Conservation (phyloP, 2,113 vertebrate genomes). For the Lophius piscatorius region DNA sequence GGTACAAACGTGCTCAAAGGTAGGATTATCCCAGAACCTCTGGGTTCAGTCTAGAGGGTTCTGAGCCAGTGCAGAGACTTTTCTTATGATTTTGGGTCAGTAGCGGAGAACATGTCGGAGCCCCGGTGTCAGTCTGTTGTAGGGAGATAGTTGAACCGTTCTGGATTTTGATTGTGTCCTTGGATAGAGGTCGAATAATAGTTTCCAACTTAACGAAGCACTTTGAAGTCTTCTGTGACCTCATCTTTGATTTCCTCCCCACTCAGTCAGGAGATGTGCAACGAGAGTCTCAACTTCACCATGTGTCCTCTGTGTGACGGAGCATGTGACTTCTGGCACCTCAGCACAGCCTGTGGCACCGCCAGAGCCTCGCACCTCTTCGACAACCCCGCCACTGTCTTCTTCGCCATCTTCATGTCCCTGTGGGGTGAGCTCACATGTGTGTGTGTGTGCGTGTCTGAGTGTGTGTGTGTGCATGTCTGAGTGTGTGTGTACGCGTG, state of each 20-base stretch:
- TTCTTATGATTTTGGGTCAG: too few relatives aligned
- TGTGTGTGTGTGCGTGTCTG: not conserved
- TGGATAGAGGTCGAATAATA: too few relatives aligned
- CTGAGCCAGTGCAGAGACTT: too few relatives aligned
- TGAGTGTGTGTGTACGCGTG: not conserved
- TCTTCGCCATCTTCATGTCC: slow-evolving; percentile 98
- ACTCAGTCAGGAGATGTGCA: slow-evolving; percentile 93
- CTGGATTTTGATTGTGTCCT: too few relatives aligned
- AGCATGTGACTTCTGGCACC: slow-evolving; percentile 94
- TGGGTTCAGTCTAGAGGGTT: too few relatives aligned
- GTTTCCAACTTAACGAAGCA: too few relatives aligned
- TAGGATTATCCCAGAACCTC: slow-evolving; percentile 64
- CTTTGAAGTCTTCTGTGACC: too few relatives aligned
- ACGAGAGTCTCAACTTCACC: slow-evolving; percentile 89
- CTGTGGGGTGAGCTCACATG: slow-evolving; percentile 89
- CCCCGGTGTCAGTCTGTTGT: too few relatives aligned
- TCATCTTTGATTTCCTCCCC: not conserved
- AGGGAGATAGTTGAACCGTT: too few relatives aligned
- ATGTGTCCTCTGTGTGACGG: slow-evolving; percentile 98
- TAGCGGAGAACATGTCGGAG: too few relatives aligned
- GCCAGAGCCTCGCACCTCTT: slow-evolving; percentile 95
- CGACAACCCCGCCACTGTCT: slow-evolving; percentile 95
- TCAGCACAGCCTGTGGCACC: slow-evolving; percentile 91
- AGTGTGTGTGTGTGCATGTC: slow-evolving; percentile 7
- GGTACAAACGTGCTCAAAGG: slow-evolving; percentile 77